A percentile compares a stretch with the other conserved stretches of the same genome.
Conservation (phyloP, 2,888 invertebrate species). For the Caenorhabditis panamensis region DNA sequence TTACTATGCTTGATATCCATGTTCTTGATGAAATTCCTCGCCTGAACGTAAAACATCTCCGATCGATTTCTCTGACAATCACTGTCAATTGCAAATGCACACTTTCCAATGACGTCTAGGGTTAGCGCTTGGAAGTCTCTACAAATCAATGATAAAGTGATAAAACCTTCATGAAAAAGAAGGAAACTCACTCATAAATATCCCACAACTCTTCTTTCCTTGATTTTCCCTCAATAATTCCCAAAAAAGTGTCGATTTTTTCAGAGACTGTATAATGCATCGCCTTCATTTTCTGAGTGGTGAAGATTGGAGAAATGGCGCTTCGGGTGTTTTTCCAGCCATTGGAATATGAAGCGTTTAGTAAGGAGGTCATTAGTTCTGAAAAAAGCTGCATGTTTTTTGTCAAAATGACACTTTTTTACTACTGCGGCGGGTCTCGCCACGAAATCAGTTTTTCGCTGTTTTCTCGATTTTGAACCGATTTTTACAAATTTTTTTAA, state of each 20-base stretch:
- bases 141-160: no score
- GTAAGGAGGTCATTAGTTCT: conserved; percentile 30
- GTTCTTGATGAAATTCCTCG: conserved; percentile 27
- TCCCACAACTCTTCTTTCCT: conserved; percentile 57
- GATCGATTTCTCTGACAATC: conserved; percentile 65
- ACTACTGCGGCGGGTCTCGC: no score
- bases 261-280: conserved; percentile 61
- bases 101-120: conserved; percentile 74
- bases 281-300: conserved; percentile 61
- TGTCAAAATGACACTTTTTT: no score
- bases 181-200: conserved; percentile 75
- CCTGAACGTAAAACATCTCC: conserved; percentile 64
- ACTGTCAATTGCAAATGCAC: conserved; percentile 73
- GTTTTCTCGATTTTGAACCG: no score
- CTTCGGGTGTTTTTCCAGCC: conserved; percentile 53
- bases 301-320: conserved; percentile 44
- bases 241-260: conserved; percentile 62
- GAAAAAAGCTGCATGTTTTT: no score
- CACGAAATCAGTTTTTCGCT: no score
- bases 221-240: conserved; percentile 63
- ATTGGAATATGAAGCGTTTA: conserved; percentile 29
- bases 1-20: conserved; percentile 35
- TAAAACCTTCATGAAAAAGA: no score
- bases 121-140: conserved; percentile 76
- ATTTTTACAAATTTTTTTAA: no score